Evolutionary conservation across 1,140 invertebrate genomes (phyloP).

Genomic region (Cyclina sinensis): DNA sequence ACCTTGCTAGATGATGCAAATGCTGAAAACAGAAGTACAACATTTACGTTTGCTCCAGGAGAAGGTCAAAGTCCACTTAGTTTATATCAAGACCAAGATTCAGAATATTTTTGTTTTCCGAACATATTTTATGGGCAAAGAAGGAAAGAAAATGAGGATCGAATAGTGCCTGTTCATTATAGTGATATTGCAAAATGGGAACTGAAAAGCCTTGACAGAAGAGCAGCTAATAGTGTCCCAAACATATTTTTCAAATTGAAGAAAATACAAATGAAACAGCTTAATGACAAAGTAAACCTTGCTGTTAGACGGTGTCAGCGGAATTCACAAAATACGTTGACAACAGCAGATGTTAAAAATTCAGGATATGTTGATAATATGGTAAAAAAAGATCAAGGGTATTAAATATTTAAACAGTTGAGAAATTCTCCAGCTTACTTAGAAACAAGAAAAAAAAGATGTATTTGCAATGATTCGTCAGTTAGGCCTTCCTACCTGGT

Average conservation of each 20-base stretch:
- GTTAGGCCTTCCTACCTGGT: conserved; percentile 58
- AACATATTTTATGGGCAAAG: conserved; percentile 37
- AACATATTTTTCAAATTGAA: conserved; percentile 60
- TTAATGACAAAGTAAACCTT: conserved; percentile 25
- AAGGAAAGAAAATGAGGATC: background rate
- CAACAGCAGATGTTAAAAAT: background rate
- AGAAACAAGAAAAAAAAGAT: conserved; percentile 51
- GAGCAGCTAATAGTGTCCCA: conserved; percentile 51
- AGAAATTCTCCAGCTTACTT: conserved; percentile 57
- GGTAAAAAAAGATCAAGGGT: conserved; percentile 48
- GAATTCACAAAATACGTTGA: background rate
- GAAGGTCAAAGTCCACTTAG: conserved; percentile 61
- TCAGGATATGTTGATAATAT: conserved; percentile 27
- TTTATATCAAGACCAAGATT: conserved; percentile 50
- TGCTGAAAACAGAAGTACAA: too few species aligned
- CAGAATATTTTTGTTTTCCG: conserved; percentile 60
- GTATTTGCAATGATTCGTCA: conserved; percentile 50
- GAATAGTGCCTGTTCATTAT: background rate
- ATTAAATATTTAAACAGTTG: conserved; percentile 38
- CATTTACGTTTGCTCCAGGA: conserved; percentile 49
- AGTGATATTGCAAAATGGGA: background rate
- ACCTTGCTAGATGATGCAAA: too few species aligned
- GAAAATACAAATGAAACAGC: background rate
- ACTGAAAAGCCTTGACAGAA: background rate
- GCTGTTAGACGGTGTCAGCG: conserved; percentile 33